A percentile compares a stretch with the other conserved stretches of the same genome.
Conservation (phyloP, 2,797 vertebrate species). For the Coilia nasus region DNA sequence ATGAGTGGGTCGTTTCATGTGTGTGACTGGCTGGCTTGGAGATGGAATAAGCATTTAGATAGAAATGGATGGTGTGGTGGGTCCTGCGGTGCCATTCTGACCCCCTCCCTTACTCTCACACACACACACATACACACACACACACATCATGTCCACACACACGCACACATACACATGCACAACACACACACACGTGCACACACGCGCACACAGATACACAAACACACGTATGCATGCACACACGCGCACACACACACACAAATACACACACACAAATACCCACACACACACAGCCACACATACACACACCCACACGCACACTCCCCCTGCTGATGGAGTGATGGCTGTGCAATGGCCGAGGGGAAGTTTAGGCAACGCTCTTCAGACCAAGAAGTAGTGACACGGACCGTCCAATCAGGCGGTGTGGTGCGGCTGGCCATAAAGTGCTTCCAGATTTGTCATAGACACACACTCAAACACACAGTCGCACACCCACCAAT, state of each 20-base stretch:
- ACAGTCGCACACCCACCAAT: constrained; percentile 52
- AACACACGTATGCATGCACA: not conserved
- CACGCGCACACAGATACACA: not conserved
- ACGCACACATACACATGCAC: constrained; percentile 5
- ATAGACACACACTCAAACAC: constrained; percentile 60
- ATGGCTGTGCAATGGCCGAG: constrained; percentile 60
- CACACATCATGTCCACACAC: constrained; percentile 55
- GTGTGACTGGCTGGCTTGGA: constrained; percentile 55
- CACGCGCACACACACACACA: constrained; percentile 50
- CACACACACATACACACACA: not conserved
- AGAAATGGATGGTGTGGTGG: constrained; percentile 63
- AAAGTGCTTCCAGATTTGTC: constrained; percentile 83
- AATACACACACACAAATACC: not conserved
- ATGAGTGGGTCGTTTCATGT: constrained; percentile 59
- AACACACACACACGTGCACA: constrained; percentile 58
- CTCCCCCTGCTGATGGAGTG: constrained; percentile 63
- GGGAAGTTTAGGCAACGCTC: constrained; percentile 68
- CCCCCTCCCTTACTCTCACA: not conserved
- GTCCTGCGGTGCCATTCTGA: constrained; percentile 51
- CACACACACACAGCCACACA: not conserved
- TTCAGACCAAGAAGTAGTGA: constrained; percentile 77
- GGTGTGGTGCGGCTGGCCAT: constrained; percentile 74
- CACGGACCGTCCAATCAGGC: constrained; percentile 76
- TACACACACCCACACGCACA: constrained; percentile 49
- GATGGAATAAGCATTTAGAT: constrained; percentile 64